Conservation (phyloP, 2,113 vertebrate genomes). For the Hiodon tergisus region DNA sequence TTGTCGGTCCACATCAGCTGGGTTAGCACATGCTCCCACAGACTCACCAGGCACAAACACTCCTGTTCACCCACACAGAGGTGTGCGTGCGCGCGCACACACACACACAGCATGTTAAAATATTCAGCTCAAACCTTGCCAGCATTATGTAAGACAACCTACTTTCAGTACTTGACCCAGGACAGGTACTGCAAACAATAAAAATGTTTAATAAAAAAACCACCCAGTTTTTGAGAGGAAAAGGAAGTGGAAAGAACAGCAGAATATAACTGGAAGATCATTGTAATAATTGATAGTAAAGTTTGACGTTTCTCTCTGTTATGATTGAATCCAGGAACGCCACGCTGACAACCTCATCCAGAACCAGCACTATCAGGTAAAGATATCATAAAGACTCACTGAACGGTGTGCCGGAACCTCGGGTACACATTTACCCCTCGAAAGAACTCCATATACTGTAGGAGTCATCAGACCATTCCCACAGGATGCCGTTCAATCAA, state of each 20-base stretch:
- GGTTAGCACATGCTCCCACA: neutral
- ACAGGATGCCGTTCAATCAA: neutral
- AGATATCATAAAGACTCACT: neutral
- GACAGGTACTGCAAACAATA: neutral
- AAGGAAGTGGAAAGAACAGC: neutral
- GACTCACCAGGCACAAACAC: slow-evolving; percentile 2
- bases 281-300: neutral
- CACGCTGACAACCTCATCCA: slow-evolving; percentile 76
- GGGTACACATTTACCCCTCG: neutral
- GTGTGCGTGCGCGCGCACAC: neutral
- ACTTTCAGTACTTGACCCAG: neutral
- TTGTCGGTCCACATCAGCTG: neutral
- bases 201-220: neutral
- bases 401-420: too few species aligned
- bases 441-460: neutral
- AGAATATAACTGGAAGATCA: neutral
- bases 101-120: neutral
- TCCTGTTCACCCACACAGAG: slow-evolving; percentile 29
- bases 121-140: neutral
- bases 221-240: neutral
- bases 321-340: slow-evolving; percentile 61
- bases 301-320: neutral
- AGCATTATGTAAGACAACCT: neutral
- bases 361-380: slow-evolving; percentile 81
- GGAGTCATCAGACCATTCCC: neutral